A percentile compares a stretch with the other conserved stretches of the same genome.
These are phyloP conservation scores for Elaphurus davidianus DNA, from an alignment of 2,113 vertebrate genomes.

Conservation along the genomic window DNA sequence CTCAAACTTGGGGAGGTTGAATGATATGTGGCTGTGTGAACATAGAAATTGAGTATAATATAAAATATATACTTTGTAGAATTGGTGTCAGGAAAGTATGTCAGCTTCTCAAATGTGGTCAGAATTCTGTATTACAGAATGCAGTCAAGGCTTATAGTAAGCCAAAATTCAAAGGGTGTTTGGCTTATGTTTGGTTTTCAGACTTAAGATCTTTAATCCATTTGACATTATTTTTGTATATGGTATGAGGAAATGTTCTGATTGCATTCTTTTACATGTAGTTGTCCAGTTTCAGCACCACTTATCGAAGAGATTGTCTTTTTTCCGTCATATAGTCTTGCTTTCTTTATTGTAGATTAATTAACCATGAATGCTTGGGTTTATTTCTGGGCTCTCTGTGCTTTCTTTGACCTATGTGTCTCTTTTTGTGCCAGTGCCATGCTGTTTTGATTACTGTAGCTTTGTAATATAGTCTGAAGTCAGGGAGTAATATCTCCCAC, in stretches of 20 bases:
- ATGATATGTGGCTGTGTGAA: not conserved
- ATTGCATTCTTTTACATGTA: not conserved
- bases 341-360: not conserved
- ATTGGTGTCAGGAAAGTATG: not conserved
- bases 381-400: not conserved
- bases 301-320: not conserved
- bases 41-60: not conserved
- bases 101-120: not conserved
- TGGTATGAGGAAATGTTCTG: not conserved
- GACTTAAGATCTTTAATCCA: not conserved
- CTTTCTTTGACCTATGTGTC: not conserved
- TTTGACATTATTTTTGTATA: not conserved
- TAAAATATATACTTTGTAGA: not conserved
- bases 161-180: not conserved
- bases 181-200: not conserved
- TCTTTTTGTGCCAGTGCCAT: not conserved
- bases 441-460: not conserved
- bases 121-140: not conserved
- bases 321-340: not conserved
- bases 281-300: not conserved
- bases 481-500: not conserved
- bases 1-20: not conserved
- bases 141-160: not conserved
- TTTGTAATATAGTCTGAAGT: not conserved
- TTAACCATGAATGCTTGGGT: not conserved